A percentile compares a stretch with the other conserved stretches of the same genome.
phyloP scores from a whole-genome alignment of 2,888 invertebrate species.

The Microdon myrmicae region DNA sequence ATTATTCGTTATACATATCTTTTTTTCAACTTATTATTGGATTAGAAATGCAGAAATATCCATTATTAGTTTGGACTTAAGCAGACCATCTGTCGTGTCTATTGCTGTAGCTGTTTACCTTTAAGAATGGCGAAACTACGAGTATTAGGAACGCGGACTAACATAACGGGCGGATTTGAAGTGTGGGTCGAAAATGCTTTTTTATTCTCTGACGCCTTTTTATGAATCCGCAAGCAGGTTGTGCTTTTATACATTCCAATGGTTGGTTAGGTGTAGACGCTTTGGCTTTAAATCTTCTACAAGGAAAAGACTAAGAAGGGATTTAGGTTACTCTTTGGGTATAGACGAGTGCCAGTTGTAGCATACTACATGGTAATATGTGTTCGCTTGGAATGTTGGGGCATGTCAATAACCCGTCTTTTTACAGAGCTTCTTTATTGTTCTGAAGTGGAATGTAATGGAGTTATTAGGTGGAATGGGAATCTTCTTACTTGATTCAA shows the following conservation, averaged over 20 bases:
- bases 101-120: conserved; percentile 16
- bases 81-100: conserved; percentile 41
- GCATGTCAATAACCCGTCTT: conserved; percentile 9
- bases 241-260: conserved; percentile 34
- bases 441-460: too few relatives aligned
- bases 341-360: not conserved
- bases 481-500: too few relatives aligned
- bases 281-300: conserved; percentile 51
- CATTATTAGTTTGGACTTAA: conserved; percentile 49
- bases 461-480: conserved; percentile 4
- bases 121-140: conserved; percentile 24
- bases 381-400: conserved; percentile 4
- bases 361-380: conserved; percentile 39
- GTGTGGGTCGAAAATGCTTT: conserved; percentile 16
- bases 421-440: too few relatives aligned
- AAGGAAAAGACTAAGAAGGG: conserved; percentile 54
- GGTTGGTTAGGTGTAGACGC: conserved; percentile 10
- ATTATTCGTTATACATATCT: conserved; percentile 17
- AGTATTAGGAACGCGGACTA: conserved; percentile 28
- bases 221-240: conserved; percentile 23
- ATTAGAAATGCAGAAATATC: conserved; percentile 56
- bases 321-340: conserved; percentile 40
- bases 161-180: not conserved
- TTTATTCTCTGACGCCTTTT: conserved; percentile 41
- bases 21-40: conserved; percentile 54